Evolutionary conservation across 2,888 invertebrate genomes (phyloP).

Genomic region (Apamea sordens): DNA sequence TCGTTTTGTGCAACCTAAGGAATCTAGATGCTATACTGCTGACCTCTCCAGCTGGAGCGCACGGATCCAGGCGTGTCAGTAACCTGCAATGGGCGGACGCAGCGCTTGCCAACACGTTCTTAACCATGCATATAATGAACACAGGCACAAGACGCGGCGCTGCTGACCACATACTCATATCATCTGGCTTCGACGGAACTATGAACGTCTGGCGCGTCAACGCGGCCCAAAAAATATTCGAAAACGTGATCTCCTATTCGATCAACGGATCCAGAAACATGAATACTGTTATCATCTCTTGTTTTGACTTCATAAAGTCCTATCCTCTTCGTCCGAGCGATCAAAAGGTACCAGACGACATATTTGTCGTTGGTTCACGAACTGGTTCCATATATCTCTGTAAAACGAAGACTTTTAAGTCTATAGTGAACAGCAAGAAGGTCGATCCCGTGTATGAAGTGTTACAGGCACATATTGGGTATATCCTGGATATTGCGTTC

Average conservation of each 20-base stretch:
- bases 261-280: conserved; percentile 78
- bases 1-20: conserved; percentile 80
- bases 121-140: conserved; percentile 79
- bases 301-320: conserved; percentile 83
- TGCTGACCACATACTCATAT: conserved; percentile 79
- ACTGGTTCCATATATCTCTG: conserved; percentile 79
- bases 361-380: conserved; percentile 83
- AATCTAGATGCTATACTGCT: conserved; percentile 74
- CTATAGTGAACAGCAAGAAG: conserved; percentile 60
- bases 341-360: conserved; percentile 76
- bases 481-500: conserved; percentile 81
- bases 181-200: conserved; percentile 78
- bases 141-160: conserved; percentile 81
- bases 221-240: conserved; percentile 75
- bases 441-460: conserved; percentile 81
- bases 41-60: conserved; percentile 79
- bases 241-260: conserved; percentile 76
- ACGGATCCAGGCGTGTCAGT: conserved; percentile 79
- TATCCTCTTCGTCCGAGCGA: conserved; percentile 77
- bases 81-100: conserved; percentile 82
- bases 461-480: conserved; percentile 78
- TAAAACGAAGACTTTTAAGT: conserved; percentile 70
- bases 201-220: conserved; percentile 85
- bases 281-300: conserved; percentile 71
- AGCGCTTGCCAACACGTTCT: conserved; percentile 74